Evolutionary conservation across 30 jellyfish, hydroid and myxozoan genomes (phyloP).

Genomic region (Cassiopea andromeda): DNA sequence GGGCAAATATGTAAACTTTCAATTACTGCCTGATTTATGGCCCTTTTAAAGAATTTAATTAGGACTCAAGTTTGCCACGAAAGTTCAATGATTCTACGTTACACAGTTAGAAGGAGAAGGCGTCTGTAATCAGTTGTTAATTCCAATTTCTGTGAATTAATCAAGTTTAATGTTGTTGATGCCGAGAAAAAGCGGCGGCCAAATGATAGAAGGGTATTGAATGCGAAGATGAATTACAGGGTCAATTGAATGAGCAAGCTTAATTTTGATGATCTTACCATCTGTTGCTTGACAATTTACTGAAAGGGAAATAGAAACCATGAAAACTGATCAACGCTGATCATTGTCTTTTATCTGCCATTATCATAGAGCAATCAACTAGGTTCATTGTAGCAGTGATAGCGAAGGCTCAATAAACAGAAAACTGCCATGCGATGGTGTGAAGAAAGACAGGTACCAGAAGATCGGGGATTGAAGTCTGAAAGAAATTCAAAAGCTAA

Average conservation of each 20-base stretch:
- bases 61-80: slow-evolving; percentile 35
- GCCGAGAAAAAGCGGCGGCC: slow-evolving; percentile 44
- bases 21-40: slow-evolving; percentile 51
- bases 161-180: slow-evolving; percentile 29
- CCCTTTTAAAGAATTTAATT: slow-evolving; percentile 27
- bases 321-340: slow-evolving; percentile 9
- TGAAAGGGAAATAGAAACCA: not conserved
- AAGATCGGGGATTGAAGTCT: not conserved
- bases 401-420: slow-evolving; percentile 1
- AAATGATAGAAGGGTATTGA: slow-evolving; percentile 15
- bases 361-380: slow-evolving; percentile 12
- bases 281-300: slow-evolving; percentile 42
- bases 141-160: slow-evolving; percentile 5
- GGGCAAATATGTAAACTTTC: slow-evolving; percentile 24
- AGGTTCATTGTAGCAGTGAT: not conserved
- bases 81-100: slow-evolving; percentile 8
- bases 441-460: not conserved
- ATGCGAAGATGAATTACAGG: slow-evolving; percentile 10
- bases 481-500: not conserved
- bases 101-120: not conserved
- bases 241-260: slow-evolving; percentile 21
- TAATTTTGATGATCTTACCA: slow-evolving; percentile 43
- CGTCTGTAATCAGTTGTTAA: slow-evolving; percentile 25
- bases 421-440: not conserved
- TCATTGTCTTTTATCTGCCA: slow-evolving; percentile 18